Evolutionary conservation across 2,888 invertebrate genomes (phyloP), one percentile per base, ranked within the genome.

Genomic region (Drosophila mimetica): DNA sequence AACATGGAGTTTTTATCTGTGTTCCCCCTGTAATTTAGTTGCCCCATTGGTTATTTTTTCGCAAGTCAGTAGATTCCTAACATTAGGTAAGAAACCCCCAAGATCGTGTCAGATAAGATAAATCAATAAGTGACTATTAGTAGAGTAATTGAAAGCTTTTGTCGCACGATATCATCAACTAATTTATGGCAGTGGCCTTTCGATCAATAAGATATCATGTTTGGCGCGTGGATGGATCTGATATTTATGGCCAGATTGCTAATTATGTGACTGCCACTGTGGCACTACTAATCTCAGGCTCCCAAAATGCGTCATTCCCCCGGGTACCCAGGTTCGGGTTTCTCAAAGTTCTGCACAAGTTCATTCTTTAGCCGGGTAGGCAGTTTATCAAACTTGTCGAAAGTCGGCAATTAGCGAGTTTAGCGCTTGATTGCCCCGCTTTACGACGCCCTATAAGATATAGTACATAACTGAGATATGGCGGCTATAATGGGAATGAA

Each of bases 51-150:
- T 7, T 25, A n/a, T 4, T 4, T 58, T 53, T 41, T 25, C n/a
- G 32, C 42, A 44, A 44, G 42, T 42, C 57, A 42, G 32, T 39
- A 37, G 14, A 51, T 37, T 13, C 34, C 9, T 11, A 14, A 20
- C 18, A 11, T 9, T 18, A 13, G 8, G 9, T 16, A n/a, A 18
- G 11, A 11, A 30, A 30, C 18, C 34, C 32, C 3, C 4, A 16
- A 16, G 60, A 60, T 61, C 37, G 46, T 32, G 11, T 2, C 46
- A 11, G 60, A 61, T 60, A 61, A 61, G 60, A 59, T 61, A 60
- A 22, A 59, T 22, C 37, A 16, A 16, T 16, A 39, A 25, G 18
- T 37, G 25, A 22, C 60, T 32, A 59, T 59, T 61, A 59, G n/a
- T 9, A n/a, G 30, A 3, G 28, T 61, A 59, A 59, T 46, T 42